Evolutionary conservation across 1,140 invertebrate genomes (phyloP).

Genomic region (Dreissena polymorpha): DNA sequence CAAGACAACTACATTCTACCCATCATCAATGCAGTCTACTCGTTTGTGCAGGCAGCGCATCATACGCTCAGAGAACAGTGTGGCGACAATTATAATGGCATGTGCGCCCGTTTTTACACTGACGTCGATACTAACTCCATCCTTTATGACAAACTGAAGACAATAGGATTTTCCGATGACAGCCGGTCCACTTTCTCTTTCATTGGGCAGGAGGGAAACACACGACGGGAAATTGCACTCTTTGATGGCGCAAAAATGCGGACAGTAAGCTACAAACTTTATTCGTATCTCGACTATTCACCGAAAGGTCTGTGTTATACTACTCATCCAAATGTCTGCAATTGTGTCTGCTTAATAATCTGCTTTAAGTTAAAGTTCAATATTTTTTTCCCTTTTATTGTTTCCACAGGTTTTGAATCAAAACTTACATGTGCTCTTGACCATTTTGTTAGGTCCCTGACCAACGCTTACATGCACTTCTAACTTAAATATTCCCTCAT

Average conservation of each 20-base stretch:
- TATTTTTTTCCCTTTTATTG: too few relatives aligned
- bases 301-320: too few relatives aligned
- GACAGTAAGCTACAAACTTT: slow-evolving; percentile 48
- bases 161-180: slow-evolving; percentile 58
- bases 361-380: too few relatives aligned
- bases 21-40: slow-evolving; percentile 74
- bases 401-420: too few relatives aligned
- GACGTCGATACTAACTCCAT: slow-evolving; percentile 56
- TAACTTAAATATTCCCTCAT: too few relatives aligned
- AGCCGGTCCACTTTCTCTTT: slow-evolving; percentile 61
- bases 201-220: slow-evolving; percentile 68
- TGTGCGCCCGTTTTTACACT: slow-evolving; percentile 62
- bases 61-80: slow-evolving; percentile 68
- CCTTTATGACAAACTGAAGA: slow-evolving; percentile 64
- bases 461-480: too few relatives aligned
- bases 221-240: slow-evolving; percentile 64
- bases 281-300: neutral
- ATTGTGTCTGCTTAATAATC: neutral
- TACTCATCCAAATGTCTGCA: neutral
- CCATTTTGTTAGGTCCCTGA: too few relatives aligned
- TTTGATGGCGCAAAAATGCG: slow-evolving; percentile 56
- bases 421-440: too few relatives aligned
- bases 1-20: slow-evolving; percentile 68
- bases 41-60: slow-evolving; percentile 66
- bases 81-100: slow-evolving; percentile 61